A percentile compares a stretch with the other conserved stretches of the same genome.
These are phyloP conservation scores for Selene dorsalis DNA, from an alignment of 2,797 vertebrate species.

Conservation along the genomic window DNA sequence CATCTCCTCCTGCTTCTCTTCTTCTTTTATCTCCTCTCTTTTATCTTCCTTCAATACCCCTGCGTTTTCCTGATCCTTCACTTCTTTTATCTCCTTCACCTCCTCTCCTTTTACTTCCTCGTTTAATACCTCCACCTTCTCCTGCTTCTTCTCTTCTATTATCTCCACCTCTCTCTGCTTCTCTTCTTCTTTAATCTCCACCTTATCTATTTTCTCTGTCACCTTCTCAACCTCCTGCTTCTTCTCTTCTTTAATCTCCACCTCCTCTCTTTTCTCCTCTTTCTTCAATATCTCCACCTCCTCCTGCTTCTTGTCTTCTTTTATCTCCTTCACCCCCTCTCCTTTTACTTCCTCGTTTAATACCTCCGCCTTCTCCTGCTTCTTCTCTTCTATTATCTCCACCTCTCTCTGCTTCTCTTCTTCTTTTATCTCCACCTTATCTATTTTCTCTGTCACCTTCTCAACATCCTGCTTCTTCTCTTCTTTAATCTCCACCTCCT, in stretches of 20 bases:
- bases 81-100: background rate
- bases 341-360: background rate
- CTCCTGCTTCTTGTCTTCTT: background rate
- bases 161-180: background rate
- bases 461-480: background rate
- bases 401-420: background rate
- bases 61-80: background rate
- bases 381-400: background rate
- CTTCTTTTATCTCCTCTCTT: background rate
- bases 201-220: background rate
- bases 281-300: background rate
- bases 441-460: too few relatives aligned
- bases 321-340: background rate
- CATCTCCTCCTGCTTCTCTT: background rate
- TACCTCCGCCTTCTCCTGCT: background rate
- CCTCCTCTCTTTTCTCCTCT: background rate
- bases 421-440: background rate
- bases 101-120: background rate
- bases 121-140: background rate
- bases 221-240: background rate
- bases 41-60: background rate
- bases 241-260: background rate
- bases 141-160: background rate
- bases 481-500: background rate
- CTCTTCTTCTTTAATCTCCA: background rate